phyloP scores from a whole-genome alignment of 2,113 vertebrate species.

The Callorhinus ursinus region DNA sequence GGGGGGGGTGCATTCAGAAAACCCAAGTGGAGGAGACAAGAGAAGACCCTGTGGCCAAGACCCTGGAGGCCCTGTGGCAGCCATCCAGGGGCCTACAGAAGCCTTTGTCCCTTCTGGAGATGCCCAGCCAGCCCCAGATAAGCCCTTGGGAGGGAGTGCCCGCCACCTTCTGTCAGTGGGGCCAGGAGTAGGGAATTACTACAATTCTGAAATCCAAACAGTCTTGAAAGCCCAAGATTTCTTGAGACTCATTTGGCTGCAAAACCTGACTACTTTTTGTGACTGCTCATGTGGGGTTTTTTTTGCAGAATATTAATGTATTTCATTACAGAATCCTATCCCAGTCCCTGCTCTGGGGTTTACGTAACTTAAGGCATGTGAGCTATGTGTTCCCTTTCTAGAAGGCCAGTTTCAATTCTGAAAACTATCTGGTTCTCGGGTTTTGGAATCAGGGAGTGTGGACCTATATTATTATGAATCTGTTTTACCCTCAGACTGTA shows the following conservation, averaged over 20 bases:
- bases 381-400: not conserved
- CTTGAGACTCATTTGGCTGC: not conserved
- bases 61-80: fast-evolving
- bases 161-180: not conserved
- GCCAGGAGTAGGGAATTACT: not conserved
- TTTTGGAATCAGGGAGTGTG: not conserved
- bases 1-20: not conserved
- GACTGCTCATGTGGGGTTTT: not conserved
- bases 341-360: not conserved
- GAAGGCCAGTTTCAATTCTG: not conserved
- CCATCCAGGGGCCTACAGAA: not conserved
- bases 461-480: not conserved
- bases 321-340: conserved; percentile 5
- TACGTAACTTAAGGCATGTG: not conserved
- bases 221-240: not conserved
- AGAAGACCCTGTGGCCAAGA: not conserved
- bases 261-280: not conserved
- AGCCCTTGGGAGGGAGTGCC: not conserved
- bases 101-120: not conserved
- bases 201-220: not conserved
- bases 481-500: not conserved
- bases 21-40: not conserved
- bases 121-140: not conserved
- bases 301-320: conserved; percentile 31
- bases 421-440: not conserved